Percentiles rank a stretch among this genome's conserved stretches.
These are phyloP conservation scores for Diarsia brunnea DNA, from an alignment of 2,888 invertebrate genomes.

Conservation along the genomic window DNA sequence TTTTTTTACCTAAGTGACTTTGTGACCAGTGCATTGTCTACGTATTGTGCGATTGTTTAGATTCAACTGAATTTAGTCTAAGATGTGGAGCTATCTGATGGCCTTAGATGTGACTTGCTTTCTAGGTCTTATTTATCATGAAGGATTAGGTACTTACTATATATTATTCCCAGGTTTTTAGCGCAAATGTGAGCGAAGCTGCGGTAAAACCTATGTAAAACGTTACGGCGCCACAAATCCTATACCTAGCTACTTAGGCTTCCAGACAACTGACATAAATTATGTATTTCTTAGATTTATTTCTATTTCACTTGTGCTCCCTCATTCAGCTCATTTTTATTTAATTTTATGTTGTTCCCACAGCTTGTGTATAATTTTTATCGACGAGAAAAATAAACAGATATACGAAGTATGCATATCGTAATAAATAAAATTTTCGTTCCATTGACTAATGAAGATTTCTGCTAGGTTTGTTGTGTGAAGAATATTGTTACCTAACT, in stretches of 20 bases:
- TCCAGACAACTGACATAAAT: conserved; percentile 49
- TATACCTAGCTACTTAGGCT: conserved; percentile 22
- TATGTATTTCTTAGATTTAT: conserved; percentile 40
- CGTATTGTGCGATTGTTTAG: background rate
- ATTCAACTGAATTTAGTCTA: background rate
- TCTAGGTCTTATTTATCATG: background rate
- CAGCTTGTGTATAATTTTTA: conserved; percentile 17
- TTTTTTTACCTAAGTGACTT: background rate
- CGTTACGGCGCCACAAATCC: conserved; percentile 34
- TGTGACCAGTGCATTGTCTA: background rate
- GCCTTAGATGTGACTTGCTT: background rate
- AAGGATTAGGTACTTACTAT: background rate
- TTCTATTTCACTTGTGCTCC: conserved; percentile 21
- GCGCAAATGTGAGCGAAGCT: background rate
- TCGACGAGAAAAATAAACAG: conserved; percentile 17
- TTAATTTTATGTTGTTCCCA: conserved; percentile 38
- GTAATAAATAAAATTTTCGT: background rate
- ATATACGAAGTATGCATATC: background rate
- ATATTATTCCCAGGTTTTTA: background rate
- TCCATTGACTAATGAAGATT: background rate
- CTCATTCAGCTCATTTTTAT: conserved; percentile 36
- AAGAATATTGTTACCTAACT: background rate
- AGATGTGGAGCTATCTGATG: background rate
- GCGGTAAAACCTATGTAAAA: background rate
- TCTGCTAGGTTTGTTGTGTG: background rate